phyloP scores from a whole-genome alignment of 2,888 invertebrate genomes.

The Brassicogethes aeneus region DNA sequence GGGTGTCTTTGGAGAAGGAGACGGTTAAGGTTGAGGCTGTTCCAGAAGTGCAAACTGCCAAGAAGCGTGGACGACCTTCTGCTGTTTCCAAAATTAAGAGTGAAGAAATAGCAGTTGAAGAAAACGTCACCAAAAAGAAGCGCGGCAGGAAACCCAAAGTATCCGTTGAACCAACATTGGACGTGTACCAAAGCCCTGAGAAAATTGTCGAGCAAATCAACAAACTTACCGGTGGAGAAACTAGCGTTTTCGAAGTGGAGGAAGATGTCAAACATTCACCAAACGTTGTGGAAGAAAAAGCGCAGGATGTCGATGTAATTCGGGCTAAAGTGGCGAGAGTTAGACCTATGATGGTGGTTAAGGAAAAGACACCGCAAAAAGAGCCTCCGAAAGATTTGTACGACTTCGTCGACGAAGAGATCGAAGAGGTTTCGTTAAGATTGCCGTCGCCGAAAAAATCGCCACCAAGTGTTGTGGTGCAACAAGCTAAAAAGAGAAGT shows the following conservation, averaged over 20 bases:
- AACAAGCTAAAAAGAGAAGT: background rate
- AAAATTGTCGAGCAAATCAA: too few species aligned
- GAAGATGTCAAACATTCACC: background rate
- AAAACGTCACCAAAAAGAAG: too few species aligned
- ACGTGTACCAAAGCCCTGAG: too few species aligned
- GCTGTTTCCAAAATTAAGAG: too few species aligned
- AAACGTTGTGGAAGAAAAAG: background rate
- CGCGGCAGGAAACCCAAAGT: too few species aligned
- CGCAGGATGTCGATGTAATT: background rate
- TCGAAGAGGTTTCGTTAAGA: background rate
- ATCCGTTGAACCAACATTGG: too few species aligned
- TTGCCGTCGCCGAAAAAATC: background rate
- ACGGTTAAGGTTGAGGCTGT: too few species aligned
- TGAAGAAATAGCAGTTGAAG: too few species aligned
- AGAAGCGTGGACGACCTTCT: too few species aligned
- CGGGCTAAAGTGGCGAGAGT: slow-evolving; percentile 6
- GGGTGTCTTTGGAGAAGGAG: too few species aligned
- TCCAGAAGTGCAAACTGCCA: too few species aligned
- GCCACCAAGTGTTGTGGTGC: background rate
- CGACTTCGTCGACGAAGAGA: slow-evolving; percentile 1
- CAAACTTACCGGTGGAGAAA: too few species aligned
- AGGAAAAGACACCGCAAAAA: slow-evolving; percentile 4
- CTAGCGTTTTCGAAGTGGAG: background rate
- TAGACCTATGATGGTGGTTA: slow-evolving; percentile 12
- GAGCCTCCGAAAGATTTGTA: background rate